Conservation (phyloP, 1,140 invertebrate species). For the Hestina assimilis region DNA sequence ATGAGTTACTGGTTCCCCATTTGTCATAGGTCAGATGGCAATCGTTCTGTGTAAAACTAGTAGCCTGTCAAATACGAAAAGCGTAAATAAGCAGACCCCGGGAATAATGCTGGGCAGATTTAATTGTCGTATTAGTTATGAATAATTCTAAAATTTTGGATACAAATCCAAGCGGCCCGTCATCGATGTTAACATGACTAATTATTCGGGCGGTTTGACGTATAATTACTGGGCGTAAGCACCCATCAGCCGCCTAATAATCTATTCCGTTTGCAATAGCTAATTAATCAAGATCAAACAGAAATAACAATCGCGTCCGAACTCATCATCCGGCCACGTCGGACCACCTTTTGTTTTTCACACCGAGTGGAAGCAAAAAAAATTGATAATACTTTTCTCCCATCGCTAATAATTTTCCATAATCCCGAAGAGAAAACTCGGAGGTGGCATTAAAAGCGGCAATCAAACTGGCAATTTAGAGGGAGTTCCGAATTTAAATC, state of each 20-base stretch:
- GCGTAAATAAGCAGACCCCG: no score
- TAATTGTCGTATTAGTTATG: background rate
- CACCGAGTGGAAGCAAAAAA: constrained; percentile 31
- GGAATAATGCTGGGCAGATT: background rate
- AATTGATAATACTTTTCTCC: constrained; percentile 31
- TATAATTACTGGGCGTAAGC: constrained; percentile 46
- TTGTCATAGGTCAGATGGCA: no score
- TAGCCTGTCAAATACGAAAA: no score
- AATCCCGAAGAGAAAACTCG: constrained; percentile 54
- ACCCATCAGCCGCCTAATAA: constrained; percentile 50
- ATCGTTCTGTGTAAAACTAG: no score
- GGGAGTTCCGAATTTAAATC: constrained; percentile 64
- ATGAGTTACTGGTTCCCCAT: no score
- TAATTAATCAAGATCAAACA: constrained; percentile 71
- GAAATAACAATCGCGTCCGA: constrained; percentile 54
- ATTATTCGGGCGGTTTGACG: constrained; percentile 51
- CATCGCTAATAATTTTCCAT: constrained; percentile 51
- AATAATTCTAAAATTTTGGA: constrained; percentile 7
- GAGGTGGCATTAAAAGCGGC: constrained; percentile 58
- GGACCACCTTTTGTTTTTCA: constrained; percentile 45
- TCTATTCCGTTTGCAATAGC: constrained; percentile 65
- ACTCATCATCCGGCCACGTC: constrained; percentile 35
- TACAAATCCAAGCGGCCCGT: constrained; percentile 20
- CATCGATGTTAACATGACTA: constrained; percentile 44
- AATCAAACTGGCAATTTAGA: constrained; percentile 68